Evolutionary conservation across 1,140 invertebrate species (phyloP).

Genomic region (Coenobita brevimanus): DNA sequence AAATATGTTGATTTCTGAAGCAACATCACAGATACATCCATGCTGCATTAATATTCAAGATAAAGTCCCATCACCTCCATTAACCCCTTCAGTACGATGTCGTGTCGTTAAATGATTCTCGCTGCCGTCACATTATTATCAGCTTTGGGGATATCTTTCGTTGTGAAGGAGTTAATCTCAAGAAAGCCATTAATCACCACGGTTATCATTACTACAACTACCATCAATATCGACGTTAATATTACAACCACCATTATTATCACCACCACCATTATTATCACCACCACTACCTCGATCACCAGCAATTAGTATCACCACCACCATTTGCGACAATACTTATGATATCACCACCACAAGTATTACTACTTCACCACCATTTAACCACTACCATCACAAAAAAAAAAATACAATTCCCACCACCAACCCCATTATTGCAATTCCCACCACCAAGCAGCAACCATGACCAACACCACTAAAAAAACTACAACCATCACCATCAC

Average conservation of each 20-base stretch:
- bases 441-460: neutral
- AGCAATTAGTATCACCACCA: neutral
- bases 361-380: too few species aligned
- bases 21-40: too few species aligned
- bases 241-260: neutral
- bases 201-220: neutral
- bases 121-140: too few species aligned
- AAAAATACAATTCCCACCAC: neutral
- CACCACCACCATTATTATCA: neutral
- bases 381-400: too few species aligned
- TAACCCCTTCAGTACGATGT: too few species aligned
- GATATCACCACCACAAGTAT: slow-evolving; percentile 8
- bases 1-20: too few species aligned
- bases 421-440: neutral
- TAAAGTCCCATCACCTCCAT: too few species aligned
- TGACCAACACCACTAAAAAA: neutral
- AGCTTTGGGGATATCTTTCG: too few species aligned
- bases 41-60: too few species aligned
- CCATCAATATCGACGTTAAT: neutral
- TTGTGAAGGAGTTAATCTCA: too few species aligned
- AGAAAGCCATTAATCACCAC: too few species aligned
- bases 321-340: neutral
- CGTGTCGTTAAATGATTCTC: too few species aligned
- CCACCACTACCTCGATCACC: neutral
- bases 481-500: neutral